Conservation (phyloP, 2,113 vertebrate genomes). For the Strix uralensis region DNA sequence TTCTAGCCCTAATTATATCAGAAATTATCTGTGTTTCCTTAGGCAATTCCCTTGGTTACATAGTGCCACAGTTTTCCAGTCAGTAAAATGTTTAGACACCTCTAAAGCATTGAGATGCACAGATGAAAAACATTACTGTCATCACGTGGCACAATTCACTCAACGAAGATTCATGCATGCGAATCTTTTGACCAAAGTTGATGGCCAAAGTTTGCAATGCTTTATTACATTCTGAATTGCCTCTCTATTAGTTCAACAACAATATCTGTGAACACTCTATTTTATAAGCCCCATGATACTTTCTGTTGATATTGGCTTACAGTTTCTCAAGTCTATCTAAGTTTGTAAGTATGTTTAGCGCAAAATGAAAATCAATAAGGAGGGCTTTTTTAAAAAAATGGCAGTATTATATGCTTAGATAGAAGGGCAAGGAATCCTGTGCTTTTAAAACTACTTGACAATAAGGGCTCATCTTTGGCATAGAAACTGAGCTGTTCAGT, state of each 20-base stretch:
- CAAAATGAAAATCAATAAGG: slow-evolving; percentile 59
- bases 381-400: background rate
- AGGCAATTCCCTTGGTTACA: slow-evolving; percentile 18
- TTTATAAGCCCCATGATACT: background rate
- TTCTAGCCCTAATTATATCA: slow-evolving; percentile 53
- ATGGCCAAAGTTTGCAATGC: background rate
- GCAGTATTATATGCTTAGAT: background rate
- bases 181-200: background rate
- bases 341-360: slow-evolving; percentile 24
- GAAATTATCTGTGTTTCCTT: slow-evolving; percentile 33
- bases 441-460: slow-evolving; percentile 30
- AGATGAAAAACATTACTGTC: background rate
- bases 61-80: background rate
- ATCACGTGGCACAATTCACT: background rate
- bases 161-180: fast-evolving
- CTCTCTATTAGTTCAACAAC: slow-evolving; percentile 13
- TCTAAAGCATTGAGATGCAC: background rate
- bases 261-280: background rate
- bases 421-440: background rate
- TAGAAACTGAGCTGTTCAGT: background rate
- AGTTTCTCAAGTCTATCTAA: slow-evolving; percentile 36
- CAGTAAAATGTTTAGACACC: slow-evolving; percentile 7
- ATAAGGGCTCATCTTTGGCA: background rate
- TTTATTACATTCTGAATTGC: background rate
- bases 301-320: slow-evolving; percentile 18